A percentile compares a stretch with the other conserved stretches of the same genome.
Evolutionary conservation across 2,797 vertebrate genomes (phyloP).

Genomic region (Carcharodon carcharias): DNA sequence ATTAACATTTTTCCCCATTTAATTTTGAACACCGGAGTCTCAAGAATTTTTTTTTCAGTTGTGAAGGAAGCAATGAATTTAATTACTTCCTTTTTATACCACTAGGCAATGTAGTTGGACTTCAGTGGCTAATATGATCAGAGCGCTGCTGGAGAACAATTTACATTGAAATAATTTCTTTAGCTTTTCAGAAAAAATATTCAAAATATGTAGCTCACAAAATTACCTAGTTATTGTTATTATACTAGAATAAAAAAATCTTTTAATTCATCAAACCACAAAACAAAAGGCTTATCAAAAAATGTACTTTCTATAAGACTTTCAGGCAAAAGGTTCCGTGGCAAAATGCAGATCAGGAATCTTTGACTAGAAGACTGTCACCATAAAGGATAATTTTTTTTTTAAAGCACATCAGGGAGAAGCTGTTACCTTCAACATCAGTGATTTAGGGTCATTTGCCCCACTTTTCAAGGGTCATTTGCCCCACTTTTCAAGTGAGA

Average conservation of each 20-base stretch:
- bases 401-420: neutral
- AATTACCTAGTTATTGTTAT: neutral
- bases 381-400: neutral
- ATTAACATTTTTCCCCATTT: neutral
- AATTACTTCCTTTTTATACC: neutral
- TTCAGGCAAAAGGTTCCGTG: neutral
- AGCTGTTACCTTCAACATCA: neutral
- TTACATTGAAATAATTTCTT: neutral
- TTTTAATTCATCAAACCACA: neutral
- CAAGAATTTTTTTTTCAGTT: neutral
- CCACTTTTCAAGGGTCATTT: no score
- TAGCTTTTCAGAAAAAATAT: neutral
- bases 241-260: neutral
- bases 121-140: neutral
- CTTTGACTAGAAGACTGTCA: neutral
- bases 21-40: neutral
- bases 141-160: neutral
- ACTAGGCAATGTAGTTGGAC: neutral
- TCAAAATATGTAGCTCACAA: neutral
- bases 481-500: neutral
- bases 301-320: neutral
- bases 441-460: neutral
- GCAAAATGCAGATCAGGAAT: neutral
- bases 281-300: neutral
- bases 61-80: neutral